These are phyloP conservation scores for Loriculus beryllinus DNA, from an alignment of 2,797 vertebrate species.

Conservation along the genomic window DNA sequence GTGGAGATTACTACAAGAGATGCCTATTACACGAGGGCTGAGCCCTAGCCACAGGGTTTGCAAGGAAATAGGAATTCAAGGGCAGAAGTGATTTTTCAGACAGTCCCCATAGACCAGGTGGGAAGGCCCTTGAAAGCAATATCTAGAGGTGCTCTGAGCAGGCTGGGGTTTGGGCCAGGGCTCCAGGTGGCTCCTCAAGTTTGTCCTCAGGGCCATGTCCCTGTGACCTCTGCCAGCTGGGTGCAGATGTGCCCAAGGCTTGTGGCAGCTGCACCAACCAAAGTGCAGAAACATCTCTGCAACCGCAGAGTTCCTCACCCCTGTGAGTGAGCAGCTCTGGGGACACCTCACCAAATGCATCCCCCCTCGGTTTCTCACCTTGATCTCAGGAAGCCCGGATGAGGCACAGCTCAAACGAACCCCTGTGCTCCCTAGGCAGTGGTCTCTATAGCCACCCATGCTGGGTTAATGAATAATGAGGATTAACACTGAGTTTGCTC, in stretches of 20 bases:
- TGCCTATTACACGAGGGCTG: slow-evolving; percentile 8
- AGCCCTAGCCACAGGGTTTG: slow-evolving; percentile 1
- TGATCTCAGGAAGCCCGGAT: accelerated
- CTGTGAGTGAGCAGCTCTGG: neutral
- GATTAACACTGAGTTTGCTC: neutral
- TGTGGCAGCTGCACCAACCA: neutral
- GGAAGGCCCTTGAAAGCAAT: neutral
- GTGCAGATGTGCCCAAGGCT: neutral
- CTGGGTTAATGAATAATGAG: neutral
- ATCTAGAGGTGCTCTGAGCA: neutral
- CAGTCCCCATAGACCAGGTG: neutral
- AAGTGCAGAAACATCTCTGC: neutral
- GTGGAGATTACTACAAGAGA: slow-evolving; percentile 11
- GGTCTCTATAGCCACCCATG: neutral
- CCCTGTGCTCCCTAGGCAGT: neutral
- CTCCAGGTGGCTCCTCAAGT: neutral
- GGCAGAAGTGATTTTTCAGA: slow-evolving; percentile 47
- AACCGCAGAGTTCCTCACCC: accelerated
- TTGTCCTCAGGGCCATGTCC: neutral
- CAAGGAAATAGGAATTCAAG: slow-evolving; percentile 45
- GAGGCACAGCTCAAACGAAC: neutral
- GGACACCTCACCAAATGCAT: neutral
- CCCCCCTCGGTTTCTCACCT: neutral
- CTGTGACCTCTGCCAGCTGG: neutral
- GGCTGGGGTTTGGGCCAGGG: neutral